Conservation (phyloP, 2,888 invertebrate species). For the Heliothis peltigera region DNA sequence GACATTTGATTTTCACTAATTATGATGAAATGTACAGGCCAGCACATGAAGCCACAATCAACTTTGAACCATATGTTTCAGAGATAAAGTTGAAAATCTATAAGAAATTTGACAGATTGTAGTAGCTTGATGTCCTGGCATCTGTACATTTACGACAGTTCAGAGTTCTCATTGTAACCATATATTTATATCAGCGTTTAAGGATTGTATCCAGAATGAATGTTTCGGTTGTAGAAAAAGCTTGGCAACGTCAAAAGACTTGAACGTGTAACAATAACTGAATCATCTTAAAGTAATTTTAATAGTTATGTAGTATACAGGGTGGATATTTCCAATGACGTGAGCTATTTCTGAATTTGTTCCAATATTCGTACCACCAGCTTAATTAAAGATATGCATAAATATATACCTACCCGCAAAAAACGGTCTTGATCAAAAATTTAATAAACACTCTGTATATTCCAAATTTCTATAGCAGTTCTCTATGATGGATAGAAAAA, state of each 20-base stretch:
- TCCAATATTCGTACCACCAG: slow-evolving; percentile 12
- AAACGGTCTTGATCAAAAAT: neutral
- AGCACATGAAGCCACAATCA: no score
- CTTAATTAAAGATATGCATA: neutral
- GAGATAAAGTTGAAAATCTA: no score
- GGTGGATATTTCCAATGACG: slow-evolving; percentile 15
- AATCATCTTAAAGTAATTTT: slow-evolving; percentile 22
- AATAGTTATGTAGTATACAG: slow-evolving; percentile 30
- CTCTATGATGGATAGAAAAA: slow-evolving; percentile 4
- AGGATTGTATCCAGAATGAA: slow-evolving; percentile 11
- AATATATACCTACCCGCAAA: neutral
- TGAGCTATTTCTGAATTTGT: slow-evolving; percentile 24
- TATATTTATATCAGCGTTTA: neutral
- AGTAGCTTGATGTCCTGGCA: no score
- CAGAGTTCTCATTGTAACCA: neutral
- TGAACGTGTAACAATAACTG: slow-evolving; percentile 43
- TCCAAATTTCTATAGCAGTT: slow-evolving; percentile 1
- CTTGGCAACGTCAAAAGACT: slow-evolving; percentile 40
- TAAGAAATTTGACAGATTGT: no score
- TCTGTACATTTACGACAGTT: no score
- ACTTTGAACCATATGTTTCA: no score
- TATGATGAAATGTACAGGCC: no score
- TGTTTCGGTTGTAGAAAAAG: slow-evolving; percentile 49
- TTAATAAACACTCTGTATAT: slow-evolving; percentile 20
- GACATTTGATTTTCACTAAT: no score